Percentiles rank a stretch among this genome's conserved stretches.
These are phyloP conservation scores for Polymixis lichenea DNA, from an alignment of 2,888 invertebrate species.

Conservation along the genomic window DNA sequence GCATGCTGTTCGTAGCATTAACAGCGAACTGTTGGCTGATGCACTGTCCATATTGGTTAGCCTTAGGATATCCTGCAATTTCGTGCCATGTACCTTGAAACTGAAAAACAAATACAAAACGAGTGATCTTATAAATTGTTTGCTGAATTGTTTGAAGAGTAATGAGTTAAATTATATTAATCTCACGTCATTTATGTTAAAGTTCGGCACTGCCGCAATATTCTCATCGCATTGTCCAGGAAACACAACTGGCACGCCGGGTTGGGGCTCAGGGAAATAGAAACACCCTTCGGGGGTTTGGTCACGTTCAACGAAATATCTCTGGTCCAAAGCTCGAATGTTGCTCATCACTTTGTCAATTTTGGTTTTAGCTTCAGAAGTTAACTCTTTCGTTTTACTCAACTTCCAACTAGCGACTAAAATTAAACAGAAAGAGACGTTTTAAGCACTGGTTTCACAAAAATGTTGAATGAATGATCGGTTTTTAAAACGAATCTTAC, in stretches of 20 bases:
- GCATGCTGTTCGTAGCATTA: conserved; percentile 62
- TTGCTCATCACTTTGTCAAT: conserved; percentile 69
- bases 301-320: conserved; percentile 72
- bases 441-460: neutral
- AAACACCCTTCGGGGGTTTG: conserved; percentile 79
- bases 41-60: conserved; percentile 76
- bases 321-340: conserved; percentile 74
- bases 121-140: conserved; percentile 52
- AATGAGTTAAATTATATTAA: neutral
- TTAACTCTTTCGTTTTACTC: conserved; percentile 73
- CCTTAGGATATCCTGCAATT: conserved; percentile 77
- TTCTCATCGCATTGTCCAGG: conserved; percentile 79
- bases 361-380: conserved; percentile 51
- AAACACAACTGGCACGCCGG: conserved; percentile 76
- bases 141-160: rapidly evolving
- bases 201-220: conserved; percentile 73
- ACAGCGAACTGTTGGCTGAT: conserved; percentile 74
- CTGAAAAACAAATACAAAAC: conserved; percentile 62
- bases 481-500: conserved; percentile 37
- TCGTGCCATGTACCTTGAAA: conserved; percentile 78
- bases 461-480: neutral
- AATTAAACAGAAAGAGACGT: conserved; percentile 4
- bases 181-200: conserved; percentile 72
- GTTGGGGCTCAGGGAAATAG: conserved; percentile 77
- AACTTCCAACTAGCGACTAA: conserved; percentile 82